phyloP scores from a whole-genome alignment of 2,888 invertebrate species.

The Phytoseiulus persimilis region DNA sequence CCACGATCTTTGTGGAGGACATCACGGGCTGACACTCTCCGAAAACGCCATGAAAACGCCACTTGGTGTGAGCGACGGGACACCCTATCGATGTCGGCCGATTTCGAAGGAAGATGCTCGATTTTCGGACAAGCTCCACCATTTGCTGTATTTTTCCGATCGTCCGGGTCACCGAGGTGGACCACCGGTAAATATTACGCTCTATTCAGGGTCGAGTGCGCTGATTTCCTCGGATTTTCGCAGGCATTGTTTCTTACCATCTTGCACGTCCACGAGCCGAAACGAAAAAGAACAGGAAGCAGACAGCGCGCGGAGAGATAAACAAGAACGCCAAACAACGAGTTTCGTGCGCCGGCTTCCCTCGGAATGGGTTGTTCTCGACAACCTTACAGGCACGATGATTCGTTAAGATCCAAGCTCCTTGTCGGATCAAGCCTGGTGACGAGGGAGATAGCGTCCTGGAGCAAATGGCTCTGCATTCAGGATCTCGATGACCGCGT shows the following conservation, averaged over 20 bases:
- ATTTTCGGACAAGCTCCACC: not conserved
- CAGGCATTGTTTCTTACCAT: slow-evolving; percentile 5
- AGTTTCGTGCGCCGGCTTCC: not conserved
- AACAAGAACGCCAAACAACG: not conserved
- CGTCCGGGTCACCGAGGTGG: not conserved
- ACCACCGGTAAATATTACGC: not conserved
- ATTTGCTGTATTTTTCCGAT: not conserved
- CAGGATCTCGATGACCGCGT: not conserved
- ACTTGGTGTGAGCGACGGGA: not conserved
- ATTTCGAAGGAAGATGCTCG: not conserved
- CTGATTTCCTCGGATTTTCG: slow-evolving; percentile 7
- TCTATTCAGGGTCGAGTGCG: not conserved
- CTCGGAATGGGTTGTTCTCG: not conserved
- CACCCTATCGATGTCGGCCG: not conserved
- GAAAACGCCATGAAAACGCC: not conserved
- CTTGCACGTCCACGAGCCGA: slow-evolving; percentile 36
- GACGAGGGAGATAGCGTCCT: not conserved
- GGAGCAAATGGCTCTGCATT: not conserved
- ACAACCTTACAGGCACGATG: not conserved
- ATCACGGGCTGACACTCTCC: not conserved
- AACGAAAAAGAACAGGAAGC: slow-evolving; percentile 20
- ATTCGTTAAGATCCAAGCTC: not conserved
- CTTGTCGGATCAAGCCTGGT: not conserved
- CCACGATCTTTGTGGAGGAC: not conserved
- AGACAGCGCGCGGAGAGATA: slow-evolving; percentile 28